Evolutionary conservation across 2,113 vertebrate genomes (phyloP).

Genomic region (Bombycilla garrulus): DNA sequence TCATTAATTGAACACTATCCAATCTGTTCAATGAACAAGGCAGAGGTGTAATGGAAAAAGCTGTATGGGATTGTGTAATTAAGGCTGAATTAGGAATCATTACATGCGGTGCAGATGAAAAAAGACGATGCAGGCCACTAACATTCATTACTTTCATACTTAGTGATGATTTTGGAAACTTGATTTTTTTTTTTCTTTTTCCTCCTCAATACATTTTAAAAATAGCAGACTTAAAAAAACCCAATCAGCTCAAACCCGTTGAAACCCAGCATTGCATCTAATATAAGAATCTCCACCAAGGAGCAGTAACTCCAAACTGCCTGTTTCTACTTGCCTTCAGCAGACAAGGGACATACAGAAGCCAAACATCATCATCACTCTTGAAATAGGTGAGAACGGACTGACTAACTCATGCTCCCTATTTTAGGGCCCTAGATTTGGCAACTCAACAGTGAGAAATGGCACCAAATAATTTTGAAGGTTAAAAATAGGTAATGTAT

Average conservation of each 20-base stretch:
- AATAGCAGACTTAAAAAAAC: neutral
- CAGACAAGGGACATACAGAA: neutral
- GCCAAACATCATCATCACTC: neutral
- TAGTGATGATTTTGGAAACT: neutral
- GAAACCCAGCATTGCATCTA: neutral
- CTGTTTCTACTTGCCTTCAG: neutral
- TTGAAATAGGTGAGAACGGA: neutral
- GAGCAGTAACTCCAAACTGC: neutral
- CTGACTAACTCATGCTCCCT: neutral
- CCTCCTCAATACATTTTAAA: neutral
- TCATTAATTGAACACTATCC: slow-evolving; percentile 36
- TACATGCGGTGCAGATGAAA: neutral
- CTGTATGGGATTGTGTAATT: slow-evolving; percentile 10
- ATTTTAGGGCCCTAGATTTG: neutral
- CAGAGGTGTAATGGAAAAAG: slow-evolving; percentile 18
- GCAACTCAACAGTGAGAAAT: neutral
- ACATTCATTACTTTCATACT: neutral
- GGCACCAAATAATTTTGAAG: neutral
- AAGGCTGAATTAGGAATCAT: slow-evolving; percentile 24
- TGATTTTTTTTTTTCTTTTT: neutral
- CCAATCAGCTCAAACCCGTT: neutral
- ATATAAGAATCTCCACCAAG: neutral
- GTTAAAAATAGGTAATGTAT: neutral
- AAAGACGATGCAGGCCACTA: neutral
- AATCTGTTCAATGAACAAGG: slow-evolving; percentile 32